A percentile compares a stretch with the other conserved stretches of the same genome.
Evolutionary conservation across 30 jellyfish, hydroid and myxozoan genomes (phyloP).

Genomic region (Turritopsis rubra): DNA sequence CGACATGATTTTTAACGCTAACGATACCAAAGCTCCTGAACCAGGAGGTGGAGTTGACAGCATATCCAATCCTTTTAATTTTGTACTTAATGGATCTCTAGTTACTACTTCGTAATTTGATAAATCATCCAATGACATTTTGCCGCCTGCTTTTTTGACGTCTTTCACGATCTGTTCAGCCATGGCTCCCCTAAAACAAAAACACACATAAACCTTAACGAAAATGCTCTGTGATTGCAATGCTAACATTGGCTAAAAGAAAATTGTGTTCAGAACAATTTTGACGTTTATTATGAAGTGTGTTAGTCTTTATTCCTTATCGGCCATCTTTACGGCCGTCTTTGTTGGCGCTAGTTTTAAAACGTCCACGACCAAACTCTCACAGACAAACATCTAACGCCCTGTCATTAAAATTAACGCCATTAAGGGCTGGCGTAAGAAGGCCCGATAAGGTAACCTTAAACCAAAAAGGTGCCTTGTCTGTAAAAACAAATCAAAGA

Average conservation of each 20-base stretch:
- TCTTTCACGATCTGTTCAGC: constrained; percentile 88
- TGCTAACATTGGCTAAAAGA: not conserved
- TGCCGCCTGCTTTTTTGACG: constrained; percentile 89
- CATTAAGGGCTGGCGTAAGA: no score
- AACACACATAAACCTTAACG: not conserved
- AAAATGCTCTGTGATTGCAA: not conserved
- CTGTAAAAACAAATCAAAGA: no score
- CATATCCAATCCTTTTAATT: constrained; percentile 61
- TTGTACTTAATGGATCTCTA: constrained; percentile 73
- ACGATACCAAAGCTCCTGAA: constrained; percentile 86
- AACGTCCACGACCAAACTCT: no score
- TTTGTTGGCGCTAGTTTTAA: no score
- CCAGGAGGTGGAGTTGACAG: constrained; percentile 99
- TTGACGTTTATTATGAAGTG: no score
- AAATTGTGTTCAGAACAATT: not conserved
- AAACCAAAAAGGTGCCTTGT: no score
- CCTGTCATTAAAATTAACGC: no score
- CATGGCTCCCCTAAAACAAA: constrained; percentile 63
- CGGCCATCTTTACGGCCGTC: no score
- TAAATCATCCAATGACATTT: constrained; percentile 67
- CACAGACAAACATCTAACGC: no score
- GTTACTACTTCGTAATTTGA: constrained; percentile 76
- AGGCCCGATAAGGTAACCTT: no score
- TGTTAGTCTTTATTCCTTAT: no score
- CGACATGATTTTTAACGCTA: constrained; percentile 88